Conservation (phyloP, 2,888 invertebrate species). For the Unio delphinus region DNA sequence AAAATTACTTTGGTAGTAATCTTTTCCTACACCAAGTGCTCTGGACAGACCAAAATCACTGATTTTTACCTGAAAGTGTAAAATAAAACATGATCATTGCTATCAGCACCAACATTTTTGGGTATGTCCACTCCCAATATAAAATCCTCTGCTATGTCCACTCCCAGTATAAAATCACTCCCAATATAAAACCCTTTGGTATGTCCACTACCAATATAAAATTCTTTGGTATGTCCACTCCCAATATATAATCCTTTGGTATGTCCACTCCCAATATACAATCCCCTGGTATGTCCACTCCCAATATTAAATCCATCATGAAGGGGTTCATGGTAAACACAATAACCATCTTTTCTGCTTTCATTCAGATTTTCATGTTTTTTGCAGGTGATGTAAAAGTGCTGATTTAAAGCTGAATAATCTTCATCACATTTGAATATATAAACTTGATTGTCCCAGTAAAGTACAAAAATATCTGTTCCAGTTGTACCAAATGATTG, state of each 20-base stretch:
- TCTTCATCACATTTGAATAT: no score
- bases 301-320: background rate
- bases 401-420: no score
- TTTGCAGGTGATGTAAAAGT: no score
- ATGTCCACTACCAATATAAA: background rate
- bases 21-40: conserved; percentile 96
- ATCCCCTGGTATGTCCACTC: background rate
- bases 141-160: background rate
- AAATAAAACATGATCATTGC: background rate
- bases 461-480: no score
- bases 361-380: no score
- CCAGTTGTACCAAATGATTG: no score
- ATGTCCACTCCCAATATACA: background rate
- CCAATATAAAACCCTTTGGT: no score
- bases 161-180: background rate
- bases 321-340: no score
- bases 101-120: background rate
- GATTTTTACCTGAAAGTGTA: conserved; percentile 82
- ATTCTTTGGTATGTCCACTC: background rate
- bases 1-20: conserved; percentile 98
- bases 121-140: background rate
- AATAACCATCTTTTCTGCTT: no score
- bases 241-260: background rate
- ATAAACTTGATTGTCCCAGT: no score
- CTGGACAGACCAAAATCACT: conserved; percentile 97